A percentile compares a stretch with the other conserved stretches of the same genome.
These are phyloP conservation scores for Cosmorhoe ocellata DNA, from an alignment of 2,888 invertebrate species.

Conservation along the genomic window DNA sequence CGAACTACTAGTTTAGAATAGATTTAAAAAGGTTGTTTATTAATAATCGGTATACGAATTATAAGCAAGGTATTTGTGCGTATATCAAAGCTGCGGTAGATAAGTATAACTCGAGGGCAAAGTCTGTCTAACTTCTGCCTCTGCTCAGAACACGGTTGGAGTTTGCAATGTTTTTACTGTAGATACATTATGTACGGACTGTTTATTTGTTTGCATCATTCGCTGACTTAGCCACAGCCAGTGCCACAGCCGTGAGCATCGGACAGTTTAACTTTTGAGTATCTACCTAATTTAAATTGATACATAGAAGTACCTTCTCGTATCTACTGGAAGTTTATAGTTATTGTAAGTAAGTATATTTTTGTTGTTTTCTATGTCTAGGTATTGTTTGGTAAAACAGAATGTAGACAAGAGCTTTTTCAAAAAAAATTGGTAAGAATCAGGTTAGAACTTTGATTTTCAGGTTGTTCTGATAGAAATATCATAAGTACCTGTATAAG, in stretches of 20 bases:
- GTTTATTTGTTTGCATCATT: constrained; percentile 22
- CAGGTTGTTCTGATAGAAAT: too few species aligned
- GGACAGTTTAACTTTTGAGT: constrained; percentile 30
- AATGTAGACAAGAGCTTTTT: too few species aligned
- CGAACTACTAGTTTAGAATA: too few species aligned
- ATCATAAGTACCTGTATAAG: too few species aligned
- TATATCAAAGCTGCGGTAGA: constrained; percentile 46
- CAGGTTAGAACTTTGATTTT: too few species aligned
- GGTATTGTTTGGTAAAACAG: too few species aligned
- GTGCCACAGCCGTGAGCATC: constrained; percentile 12
- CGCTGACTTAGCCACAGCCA: too few species aligned
- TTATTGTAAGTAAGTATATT: too few species aligned
- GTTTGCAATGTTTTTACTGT: constrained; percentile 26
- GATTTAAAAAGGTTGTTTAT: too few species aligned
- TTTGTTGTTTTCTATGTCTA: too few species aligned
- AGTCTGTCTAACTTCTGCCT: constrained; percentile 44
- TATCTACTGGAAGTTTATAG: not conserved
- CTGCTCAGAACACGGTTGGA: constrained; percentile 34
- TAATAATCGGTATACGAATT: not conserved
- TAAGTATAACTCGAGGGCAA: constrained; percentile 36
- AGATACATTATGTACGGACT: not conserved
- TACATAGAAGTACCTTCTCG: too few species aligned
- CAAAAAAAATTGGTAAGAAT: too few species aligned
- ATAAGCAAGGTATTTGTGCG: constrained; percentile 21
- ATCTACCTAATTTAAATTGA: constrained; percentile 5